These are phyloP conservation scores for Acromyrmex charruanus DNA, from an alignment of 1,140 invertebrate species.

Conservation along the genomic window DNA sequence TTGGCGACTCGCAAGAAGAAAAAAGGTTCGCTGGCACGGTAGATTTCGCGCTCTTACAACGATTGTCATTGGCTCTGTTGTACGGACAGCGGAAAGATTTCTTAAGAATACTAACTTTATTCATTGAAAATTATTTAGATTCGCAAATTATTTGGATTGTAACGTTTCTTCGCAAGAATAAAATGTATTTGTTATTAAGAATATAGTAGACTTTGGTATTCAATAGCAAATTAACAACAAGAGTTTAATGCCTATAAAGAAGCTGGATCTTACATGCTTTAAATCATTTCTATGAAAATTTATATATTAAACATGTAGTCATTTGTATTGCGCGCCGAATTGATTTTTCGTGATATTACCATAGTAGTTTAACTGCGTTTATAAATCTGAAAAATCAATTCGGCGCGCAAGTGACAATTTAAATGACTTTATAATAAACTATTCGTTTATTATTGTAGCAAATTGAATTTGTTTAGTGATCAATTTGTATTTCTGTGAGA, in stretches of 20 bases:
- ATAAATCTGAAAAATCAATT: no score
- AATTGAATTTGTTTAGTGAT: not conserved
- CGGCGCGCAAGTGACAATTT: no score
- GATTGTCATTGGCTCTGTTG: not conserved
- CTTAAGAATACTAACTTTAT: not conserved
- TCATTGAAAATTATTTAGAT: not conserved
- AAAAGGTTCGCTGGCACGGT: not conserved
- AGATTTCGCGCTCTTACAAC: not conserved
- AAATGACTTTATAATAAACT: no score
- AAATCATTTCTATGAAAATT: no score
- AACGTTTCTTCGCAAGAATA: not conserved
- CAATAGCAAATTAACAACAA: no score
- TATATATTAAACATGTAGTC: no score
- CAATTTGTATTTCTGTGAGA: not conserved
- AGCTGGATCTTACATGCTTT: no score
- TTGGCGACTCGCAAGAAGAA: not conserved
- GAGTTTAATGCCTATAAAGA: no score
- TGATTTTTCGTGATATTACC: no score
- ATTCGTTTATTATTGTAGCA: not conserved
- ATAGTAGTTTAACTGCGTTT: no score
- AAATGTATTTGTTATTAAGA: not conserved
- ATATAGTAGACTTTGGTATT: not conserved
- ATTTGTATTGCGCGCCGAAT: no score
- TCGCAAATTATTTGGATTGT: not conserved
- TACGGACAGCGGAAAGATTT: not conserved